Evolutionary conservation across 2,888 invertebrate species (phyloP).

Genomic region (Anorthoa munda): DNA sequence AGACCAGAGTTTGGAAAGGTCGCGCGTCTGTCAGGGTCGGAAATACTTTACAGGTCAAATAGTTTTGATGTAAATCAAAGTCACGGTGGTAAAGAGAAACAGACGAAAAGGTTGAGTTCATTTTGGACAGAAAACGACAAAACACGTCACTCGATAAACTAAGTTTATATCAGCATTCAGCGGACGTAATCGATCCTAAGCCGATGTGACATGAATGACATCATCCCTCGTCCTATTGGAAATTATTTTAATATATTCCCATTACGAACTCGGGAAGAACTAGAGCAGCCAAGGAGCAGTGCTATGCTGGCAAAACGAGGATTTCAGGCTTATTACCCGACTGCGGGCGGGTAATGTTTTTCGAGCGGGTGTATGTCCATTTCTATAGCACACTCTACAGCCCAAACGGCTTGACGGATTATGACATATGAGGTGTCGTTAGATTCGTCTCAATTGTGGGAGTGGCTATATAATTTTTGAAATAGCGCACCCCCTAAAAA

Average conservation of each 20-base stretch:
- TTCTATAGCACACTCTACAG: too few species aligned
- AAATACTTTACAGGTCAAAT: neutral
- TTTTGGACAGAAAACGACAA: neutral
- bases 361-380: too few species aligned
- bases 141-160: neutral
- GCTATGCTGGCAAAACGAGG: neutral
- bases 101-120: neutral
- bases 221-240: slow-evolving; percentile 21
- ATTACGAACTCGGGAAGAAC: neutral
- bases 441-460: too few species aligned
- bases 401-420: too few species aligned
- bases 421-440: too few species aligned
- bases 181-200: slow-evolving; percentile 1
- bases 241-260: slow-evolving; percentile 15
- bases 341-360: too few species aligned
- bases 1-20: neutral
- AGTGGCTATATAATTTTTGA: too few species aligned
- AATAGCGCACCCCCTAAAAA: too few species aligned
- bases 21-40: too few species aligned
- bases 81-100: neutral
- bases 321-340: neutral
- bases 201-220: slow-evolving; percentile 25
- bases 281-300: neutral
- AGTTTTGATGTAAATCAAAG: neutral
- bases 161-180: slow-evolving; percentile 20